These are phyloP conservation scores for Larimichthys crocea DNA, from an alignment of 2,113 vertebrate genomes.

Conservation along the genomic window DNA sequence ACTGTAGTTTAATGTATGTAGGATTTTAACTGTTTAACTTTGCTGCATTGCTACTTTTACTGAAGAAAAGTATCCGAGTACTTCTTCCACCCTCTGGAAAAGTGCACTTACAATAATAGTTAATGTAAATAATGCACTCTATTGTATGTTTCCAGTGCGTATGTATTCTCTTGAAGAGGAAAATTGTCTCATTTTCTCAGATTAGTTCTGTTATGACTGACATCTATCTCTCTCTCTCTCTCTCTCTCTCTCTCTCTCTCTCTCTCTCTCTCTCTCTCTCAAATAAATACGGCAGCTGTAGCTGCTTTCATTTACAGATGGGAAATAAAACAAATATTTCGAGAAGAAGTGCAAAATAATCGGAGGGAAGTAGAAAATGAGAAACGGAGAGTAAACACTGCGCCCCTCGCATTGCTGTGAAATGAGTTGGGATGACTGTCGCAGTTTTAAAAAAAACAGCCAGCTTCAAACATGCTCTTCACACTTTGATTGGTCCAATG, in stretches of 20 bases:
- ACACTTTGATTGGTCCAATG: slow-evolving; percentile 68
- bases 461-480: slow-evolving; percentile 64
- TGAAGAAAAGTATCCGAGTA: neutral
- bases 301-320: neutral
- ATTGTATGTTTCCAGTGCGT: neutral
- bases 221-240: neutral
- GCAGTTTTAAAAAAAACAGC: slow-evolving; percentile 36
- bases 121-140: neutral
- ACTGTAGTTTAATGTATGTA: neutral
- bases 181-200: neutral
- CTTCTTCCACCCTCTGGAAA: neutral
- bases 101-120: neutral
- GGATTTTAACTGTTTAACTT: neutral
- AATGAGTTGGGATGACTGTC: slow-evolving; percentile 62
- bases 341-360: slow-evolving; percentile 1
- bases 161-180: neutral
- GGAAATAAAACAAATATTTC: neutral
- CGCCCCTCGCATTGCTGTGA: slow-evolving; percentile 45
- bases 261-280: neutral
- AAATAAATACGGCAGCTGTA: neutral
- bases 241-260: too few relatives aligned
- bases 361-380: neutral
- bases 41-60: neutral
- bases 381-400: slow-evolving; percentile 21
- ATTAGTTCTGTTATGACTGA: neutral